These are phyloP conservation scores for Sterna hirundo DNA, from an alignment of 2,113 vertebrate species.

Conservation along the genomic window DNA sequence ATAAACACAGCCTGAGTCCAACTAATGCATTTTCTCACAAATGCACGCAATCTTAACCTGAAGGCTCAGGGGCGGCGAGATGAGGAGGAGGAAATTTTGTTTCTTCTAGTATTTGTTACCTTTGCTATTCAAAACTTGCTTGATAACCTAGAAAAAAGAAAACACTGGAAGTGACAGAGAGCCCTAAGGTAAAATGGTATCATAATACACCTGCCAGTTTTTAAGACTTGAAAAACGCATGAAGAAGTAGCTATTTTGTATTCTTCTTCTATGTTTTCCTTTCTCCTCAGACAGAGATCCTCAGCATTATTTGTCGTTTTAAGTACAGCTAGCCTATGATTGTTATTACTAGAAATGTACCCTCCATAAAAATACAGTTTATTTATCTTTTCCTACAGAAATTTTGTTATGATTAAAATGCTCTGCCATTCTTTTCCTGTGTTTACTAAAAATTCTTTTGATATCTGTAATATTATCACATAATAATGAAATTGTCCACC, in stretches of 20 bases:
- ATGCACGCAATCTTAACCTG: background rate
- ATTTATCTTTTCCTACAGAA: background rate
- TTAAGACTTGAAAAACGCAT: background rate
- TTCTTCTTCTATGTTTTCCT: background rate
- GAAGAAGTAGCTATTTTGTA: background rate
- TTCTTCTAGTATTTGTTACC: background rate
- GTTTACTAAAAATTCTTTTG: background rate
- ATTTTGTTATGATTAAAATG: background rate
- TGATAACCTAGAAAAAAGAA: background rate
- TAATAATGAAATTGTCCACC: background rate
- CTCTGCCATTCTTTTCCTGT: background rate
- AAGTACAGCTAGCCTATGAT: background rate
- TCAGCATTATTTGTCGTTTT: background rate
- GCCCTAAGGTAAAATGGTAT: background rate
- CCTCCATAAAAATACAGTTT: background rate
- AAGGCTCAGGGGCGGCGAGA: accelerated
- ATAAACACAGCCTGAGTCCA: background rate
- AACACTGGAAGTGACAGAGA: background rate
- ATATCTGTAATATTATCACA: background rate
- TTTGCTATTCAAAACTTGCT: background rate
- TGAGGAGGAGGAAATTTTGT: accelerated
- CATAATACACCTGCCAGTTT: background rate
- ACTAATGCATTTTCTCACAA: background rate
- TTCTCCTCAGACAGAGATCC: background rate
- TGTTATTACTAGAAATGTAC: background rate